Conservation (phyloP, 2,113 vertebrate species). For the Synodontis membranacea region DNA sequence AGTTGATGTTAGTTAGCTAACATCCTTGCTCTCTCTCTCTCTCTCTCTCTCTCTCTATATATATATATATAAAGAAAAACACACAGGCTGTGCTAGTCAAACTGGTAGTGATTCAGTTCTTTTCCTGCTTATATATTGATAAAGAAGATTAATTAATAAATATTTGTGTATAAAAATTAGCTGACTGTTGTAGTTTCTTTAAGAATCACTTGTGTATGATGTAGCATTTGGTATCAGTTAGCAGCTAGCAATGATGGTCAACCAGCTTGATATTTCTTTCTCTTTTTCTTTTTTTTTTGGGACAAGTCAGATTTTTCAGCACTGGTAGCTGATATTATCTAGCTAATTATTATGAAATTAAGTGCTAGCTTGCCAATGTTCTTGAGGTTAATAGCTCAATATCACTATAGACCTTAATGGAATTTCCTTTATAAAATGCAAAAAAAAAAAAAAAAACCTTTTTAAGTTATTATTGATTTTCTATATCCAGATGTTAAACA, state of each 20-base stretch:
- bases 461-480: neutral
- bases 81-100: neutral
- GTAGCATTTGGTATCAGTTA: neutral
- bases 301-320: neutral
- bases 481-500: neutral
- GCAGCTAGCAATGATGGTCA: neutral
- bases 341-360: neutral
- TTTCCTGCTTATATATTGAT: neutral
- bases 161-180: neutral
- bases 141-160: neutral
- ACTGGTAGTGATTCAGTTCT: neutral
- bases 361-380: neutral
- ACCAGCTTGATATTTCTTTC: too few species aligned
- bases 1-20: neutral
- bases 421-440: too few species aligned
- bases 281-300: too few species aligned
- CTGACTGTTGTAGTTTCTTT: neutral
- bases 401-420: too few species aligned
- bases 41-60: too few species aligned
- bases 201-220: neutral
- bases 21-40: too few species aligned
- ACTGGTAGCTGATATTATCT: neutral
- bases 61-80: too few species aligned
- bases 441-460: too few species aligned
- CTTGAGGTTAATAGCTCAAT: neutral